A percentile compares a stretch with the other conserved stretches of the same genome.
Conservation (phyloP, 2,797 vertebrate genomes). For the Ctenopoma kingsleyae region DNA sequence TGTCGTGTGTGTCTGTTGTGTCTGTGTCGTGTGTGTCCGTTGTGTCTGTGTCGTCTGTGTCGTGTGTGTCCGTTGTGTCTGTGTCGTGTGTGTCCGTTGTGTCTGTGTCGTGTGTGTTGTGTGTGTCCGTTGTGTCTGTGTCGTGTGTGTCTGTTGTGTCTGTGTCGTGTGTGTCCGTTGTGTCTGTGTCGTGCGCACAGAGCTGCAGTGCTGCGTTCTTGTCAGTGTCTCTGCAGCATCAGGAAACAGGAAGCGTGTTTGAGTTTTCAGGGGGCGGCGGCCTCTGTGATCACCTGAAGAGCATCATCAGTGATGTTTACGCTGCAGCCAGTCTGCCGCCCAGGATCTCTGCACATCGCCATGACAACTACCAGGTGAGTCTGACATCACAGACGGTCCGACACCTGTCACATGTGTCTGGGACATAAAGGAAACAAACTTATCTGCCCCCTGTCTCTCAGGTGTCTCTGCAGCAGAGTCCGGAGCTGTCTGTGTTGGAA, state of each 20-base stretch:
- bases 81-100: no score
- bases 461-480: slow-evolving; percentile 34
- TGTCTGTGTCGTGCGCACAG: slow-evolving; percentile 6
- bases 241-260: slow-evolving; percentile 38
- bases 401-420: slow-evolving; percentile 4
- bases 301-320: slow-evolving; percentile 80
- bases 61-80: no score
- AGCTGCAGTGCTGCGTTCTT: not conserved
- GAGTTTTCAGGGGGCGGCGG: slow-evolving; percentile 29
- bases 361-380: slow-evolving; percentile 65
- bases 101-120: no score
- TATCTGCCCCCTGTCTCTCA: slow-evolving; percentile 13
- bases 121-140: no score
- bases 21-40: no score
- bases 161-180: not conserved
- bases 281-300: slow-evolving; percentile 82
- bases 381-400: not conserved
- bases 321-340: slow-evolving; percentile 34
- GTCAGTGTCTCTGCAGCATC: slow-evolving; percentile 6
- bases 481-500: slow-evolving; percentile 61
- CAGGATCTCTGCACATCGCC: slow-evolving; percentile 56
- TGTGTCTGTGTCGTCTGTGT: no score
- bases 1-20: no score
- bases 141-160: no score
- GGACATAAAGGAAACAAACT: not conserved